Conservation (phyloP, 2,888 invertebrate genomes). For the Ormyrus rosae region DNA sequence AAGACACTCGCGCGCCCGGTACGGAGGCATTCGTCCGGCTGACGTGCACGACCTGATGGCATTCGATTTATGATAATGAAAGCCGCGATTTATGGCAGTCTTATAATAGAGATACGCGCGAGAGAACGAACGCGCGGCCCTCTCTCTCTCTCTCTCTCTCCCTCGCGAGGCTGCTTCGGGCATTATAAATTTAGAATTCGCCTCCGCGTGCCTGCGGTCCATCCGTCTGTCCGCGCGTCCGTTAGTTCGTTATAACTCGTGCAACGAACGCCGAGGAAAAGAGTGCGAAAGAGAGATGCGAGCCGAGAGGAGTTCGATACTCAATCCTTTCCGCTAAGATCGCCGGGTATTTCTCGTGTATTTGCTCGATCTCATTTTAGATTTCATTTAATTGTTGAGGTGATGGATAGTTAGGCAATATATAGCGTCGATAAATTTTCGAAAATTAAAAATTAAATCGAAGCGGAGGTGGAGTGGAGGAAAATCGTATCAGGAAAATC, state of each 20-base stretch:
- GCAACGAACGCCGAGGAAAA: neutral
- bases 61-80: slow-evolving; percentile 73
- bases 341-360: no score
- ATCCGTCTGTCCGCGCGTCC: slow-evolving; percentile 60
- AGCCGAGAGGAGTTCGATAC: no score
- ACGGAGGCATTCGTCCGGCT: slow-evolving; percentile 61
- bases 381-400: no score
- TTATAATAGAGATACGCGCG: slow-evolving; percentile 68
- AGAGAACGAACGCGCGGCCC: neutral
- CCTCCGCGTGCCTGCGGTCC: slow-evolving; percentile 63
- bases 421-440: no score
- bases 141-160: no score
- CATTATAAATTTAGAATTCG: slow-evolving; percentile 68
- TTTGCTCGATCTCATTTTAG: no score
- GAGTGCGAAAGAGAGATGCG: neutral
- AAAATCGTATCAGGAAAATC: no score
- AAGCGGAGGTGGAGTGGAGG: no score
- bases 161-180: slow-evolving; percentile 1
- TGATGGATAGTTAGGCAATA: no score
- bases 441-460: no score
- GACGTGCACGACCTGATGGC: slow-evolving; percentile 64
- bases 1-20: slow-evolving; percentile 24
- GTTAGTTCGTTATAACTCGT: slow-evolving; percentile 40
- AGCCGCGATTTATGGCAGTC: slow-evolving; percentile 67
- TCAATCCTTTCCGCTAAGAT: no score